Evolutionary conservation across 2,888 invertebrate species (phyloP).

Genomic region (Argyresthia albistria): DNA sequence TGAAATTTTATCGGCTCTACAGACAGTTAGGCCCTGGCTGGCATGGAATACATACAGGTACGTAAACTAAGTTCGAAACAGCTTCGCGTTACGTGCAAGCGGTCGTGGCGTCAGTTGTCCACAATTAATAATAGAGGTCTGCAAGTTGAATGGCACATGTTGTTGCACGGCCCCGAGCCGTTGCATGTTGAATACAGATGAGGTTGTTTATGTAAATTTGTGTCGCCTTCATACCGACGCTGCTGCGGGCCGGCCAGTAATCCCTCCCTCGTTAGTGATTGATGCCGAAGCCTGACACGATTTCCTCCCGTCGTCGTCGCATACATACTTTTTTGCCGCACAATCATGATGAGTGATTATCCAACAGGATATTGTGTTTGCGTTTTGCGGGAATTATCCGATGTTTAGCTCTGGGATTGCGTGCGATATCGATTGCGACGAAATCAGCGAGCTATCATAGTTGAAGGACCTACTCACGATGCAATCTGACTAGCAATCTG

Average conservation of each 20-base stretch:
- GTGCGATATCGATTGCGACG: too few relatives aligned
- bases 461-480: too few relatives aligned
- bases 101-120: conserved; percentile 50
- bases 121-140: conserved; percentile 66
- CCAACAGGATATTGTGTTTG: background rate
- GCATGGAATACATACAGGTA: too few relatives aligned
- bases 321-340: background rate
- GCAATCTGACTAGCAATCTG: too few relatives aligned
- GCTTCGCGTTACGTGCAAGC: conserved; percentile 25
- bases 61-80: conserved; percentile 37
- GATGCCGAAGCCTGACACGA: conserved; percentile 33
- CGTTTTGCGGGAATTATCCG: background rate
- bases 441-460: too few relatives aligned
- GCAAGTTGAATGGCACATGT: conserved; percentile 65
- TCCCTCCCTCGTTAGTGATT: conserved; percentile 57
- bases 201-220: conserved; percentile 65
- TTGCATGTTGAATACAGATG: conserved; percentile 65
- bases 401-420: too few relatives aligned
- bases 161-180: conserved; percentile 54
- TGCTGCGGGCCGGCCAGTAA: conserved; percentile 39
- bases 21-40: too few relatives aligned
- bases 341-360: background rate
- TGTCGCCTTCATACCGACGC: conserved; percentile 37
- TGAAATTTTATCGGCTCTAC: too few relatives aligned
- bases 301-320: background rate